Evolutionary conservation across 2,888 invertebrate genomes (phyloP), one percentile per base, ranked within the genome.

Genomic region (Meiosimyza platycephala): DNA sequence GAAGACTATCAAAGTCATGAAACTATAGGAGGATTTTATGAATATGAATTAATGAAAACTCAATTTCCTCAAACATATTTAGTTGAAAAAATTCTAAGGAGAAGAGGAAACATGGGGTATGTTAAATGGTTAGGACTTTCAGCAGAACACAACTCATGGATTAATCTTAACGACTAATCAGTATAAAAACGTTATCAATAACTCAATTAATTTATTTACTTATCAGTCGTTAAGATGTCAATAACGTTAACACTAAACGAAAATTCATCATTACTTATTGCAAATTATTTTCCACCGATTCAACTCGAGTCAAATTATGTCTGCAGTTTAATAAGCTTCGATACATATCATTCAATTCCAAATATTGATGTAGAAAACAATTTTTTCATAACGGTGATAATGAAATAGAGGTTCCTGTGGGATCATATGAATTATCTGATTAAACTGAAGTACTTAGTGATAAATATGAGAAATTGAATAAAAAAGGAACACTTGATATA

Each of bases 21-120:
- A 12, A 83, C 86, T 47, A 77, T 80, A 65, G 83, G 83, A 52
- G 76, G 78, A 13, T 85, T 85, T 77, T 85, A 84, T 75, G 79
- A 78, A 75, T 65, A 79, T 71, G 83, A 85, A 80, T 63, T 85
- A 13, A 79, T 78, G 70, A 81, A 81, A 77, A 81, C 78, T 1
- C 74, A 81, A 69, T 64, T 63, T 79, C 79, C 81, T 2, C 76
- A 84, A 63, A 72, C 83, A 47, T 84, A 83, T 76, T 71, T 85
- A 55, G 76, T 85, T 51, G 82, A 84, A 76, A 83, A 82, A 76
- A 76, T 83, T 55, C 63, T 82, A 72, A 76, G 73, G 72, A 76
- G 65, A 55, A 76, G 75, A 71, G 78, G 77, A 33, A 75, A 79
- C 72, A 75, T 55, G 63, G 68, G 51, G 55, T 75, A 69, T 69